Evolutionary conservation across 2,113 vertebrate species (phyloP).

Genomic region (Cynoglossus semilaevis): DNA sequence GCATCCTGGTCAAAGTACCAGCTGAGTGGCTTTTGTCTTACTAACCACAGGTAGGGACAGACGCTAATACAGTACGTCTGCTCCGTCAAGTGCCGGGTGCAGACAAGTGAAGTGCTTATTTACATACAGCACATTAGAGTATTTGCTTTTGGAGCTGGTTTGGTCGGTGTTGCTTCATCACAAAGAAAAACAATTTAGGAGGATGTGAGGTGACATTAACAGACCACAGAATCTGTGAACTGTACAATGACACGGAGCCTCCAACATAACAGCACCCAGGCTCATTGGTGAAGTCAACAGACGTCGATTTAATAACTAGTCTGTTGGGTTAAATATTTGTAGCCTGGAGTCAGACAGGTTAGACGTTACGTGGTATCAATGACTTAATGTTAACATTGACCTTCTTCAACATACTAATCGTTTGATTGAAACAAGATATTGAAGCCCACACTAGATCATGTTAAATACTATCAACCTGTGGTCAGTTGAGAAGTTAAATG

Average conservation of each 20-base stretch:
- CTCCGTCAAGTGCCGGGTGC: conserved; percentile 4
- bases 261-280: not conserved
- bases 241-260: not conserved
- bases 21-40: not conserved
- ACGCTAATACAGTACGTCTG: conserved; percentile 1
- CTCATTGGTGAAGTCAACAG: not conserved
- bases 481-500: no score
- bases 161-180: not conserved
- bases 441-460: no score
- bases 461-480: no score
- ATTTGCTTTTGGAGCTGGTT: conserved; percentile 21
- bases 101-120: not conserved
- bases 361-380: no score
- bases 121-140: conserved; percentile 7
- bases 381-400: no score
- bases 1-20: conserved; percentile 16
- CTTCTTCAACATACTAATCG: no score
- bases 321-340: not conserved
- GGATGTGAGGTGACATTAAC: not conserved
- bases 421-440: no score
- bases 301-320: not conserved
- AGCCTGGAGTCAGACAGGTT: not conserved
- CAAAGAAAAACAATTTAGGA: not conserved
- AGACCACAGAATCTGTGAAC: not conserved
- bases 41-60: not conserved